Percentiles rank a stretch among this genome's conserved stretches.
Evolutionary conservation across 2,888 invertebrate species (phyloP).

Genomic region (Noctua fimbriata): DNA sequence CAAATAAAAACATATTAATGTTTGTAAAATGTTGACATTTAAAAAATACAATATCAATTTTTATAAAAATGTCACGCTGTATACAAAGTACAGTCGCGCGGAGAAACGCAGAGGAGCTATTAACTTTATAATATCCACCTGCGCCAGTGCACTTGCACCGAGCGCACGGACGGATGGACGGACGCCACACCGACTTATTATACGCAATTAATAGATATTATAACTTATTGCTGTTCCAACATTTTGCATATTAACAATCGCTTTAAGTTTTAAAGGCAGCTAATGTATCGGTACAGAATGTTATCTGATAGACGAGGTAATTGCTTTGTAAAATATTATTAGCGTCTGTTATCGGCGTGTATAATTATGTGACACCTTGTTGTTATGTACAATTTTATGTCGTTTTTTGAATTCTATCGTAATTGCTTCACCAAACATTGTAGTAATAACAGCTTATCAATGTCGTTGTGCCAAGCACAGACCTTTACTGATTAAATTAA

Average conservation of each 20-base stretch:
- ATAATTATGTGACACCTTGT: constrained; percentile 64
- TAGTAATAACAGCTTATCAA: constrained; percentile 56
- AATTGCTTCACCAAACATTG: constrained; percentile 60
- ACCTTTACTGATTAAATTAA: constrained; percentile 55
- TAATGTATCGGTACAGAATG: constrained; percentile 39
- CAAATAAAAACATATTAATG: constrained; percentile 53
- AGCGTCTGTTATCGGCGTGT: constrained; percentile 49
- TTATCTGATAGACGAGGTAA: constrained; percentile 57
- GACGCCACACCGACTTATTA: constrained; percentile 25
- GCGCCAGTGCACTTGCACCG: constrained; percentile 14
- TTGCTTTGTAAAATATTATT: constrained; percentile 59
- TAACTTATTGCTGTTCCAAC: constrained; percentile 20
- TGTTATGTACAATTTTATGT: constrained; percentile 52
- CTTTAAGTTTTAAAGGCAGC: constrained; percentile 23
- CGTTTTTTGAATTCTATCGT: constrained; percentile 56
- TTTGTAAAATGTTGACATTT: constrained; percentile 63
- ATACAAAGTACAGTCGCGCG: constrained; percentile 41
- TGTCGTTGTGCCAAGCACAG: constrained; percentile 42
- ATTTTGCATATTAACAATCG: constrained; percentile 47
- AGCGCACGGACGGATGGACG: not conserved
- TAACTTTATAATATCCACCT: constrained; percentile 56
- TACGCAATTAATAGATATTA: constrained; percentile 46
- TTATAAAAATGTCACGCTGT: constrained; percentile 58
- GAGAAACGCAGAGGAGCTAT: constrained; percentile 33
- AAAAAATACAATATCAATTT: constrained; percentile 60